Evolutionary conservation across 2,888 invertebrate genomes (phyloP).

Genomic region (Alentia gelatinosa): DNA sequence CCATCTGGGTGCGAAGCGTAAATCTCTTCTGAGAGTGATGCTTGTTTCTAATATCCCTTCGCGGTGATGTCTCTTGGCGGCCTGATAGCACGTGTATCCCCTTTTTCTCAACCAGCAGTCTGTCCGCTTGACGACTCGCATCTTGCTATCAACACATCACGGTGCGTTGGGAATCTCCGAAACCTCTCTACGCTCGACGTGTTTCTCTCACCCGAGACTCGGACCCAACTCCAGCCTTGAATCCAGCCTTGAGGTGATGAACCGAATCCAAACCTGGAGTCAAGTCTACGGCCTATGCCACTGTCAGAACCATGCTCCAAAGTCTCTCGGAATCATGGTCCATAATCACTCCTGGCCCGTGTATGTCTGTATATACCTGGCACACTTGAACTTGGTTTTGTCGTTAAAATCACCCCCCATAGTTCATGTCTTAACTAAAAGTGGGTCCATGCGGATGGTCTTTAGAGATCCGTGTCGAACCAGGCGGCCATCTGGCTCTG

Average conservation of each 20-base stretch:
- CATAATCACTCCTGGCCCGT: no score
- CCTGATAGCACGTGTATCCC: background rate
- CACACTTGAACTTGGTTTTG: no score
- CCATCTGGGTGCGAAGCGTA: background rate
- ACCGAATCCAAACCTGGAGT: no score
- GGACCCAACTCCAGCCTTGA: no score
- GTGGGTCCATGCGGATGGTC: no score
- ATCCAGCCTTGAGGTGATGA: no score
- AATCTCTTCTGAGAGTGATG: background rate
- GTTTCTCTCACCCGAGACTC: background rate
- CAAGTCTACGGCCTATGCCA: no score
- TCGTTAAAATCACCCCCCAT: no score
- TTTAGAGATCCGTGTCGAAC: slow-evolving; percentile 96
- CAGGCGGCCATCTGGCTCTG: slow-evolving; percentile 96
- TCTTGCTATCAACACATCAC: background rate
- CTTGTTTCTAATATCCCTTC: background rate
- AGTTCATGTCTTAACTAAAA: no score
- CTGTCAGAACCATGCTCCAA: no score
- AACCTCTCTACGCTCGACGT: background rate
- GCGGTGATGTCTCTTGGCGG: background rate
- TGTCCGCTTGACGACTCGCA: background rate
- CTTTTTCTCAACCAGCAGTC: background rate
- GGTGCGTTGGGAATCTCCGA: background rate
- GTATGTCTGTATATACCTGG: no score
- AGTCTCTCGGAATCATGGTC: no score